phyloP scores from a whole-genome alignment of 2,113 vertebrate genomes.

The Sinocyclocheilus maitianheensis region DNA sequence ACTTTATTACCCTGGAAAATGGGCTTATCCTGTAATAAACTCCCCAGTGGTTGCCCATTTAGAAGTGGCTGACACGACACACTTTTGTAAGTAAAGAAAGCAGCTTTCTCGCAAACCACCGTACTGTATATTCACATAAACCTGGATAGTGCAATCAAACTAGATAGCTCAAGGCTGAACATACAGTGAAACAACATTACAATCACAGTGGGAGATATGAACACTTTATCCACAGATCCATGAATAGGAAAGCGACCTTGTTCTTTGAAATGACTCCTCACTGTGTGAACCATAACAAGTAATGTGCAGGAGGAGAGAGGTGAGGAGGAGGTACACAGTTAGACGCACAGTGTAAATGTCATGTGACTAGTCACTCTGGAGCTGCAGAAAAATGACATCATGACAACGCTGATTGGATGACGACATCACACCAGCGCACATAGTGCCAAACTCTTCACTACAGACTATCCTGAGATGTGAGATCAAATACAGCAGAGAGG shows the following conservation, averaged over 20 bases:
- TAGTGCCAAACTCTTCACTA: neutral
- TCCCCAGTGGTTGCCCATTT: conserved; percentile 16
- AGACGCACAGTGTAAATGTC: neutral
- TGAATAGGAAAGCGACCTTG: conserved; percentile 32
- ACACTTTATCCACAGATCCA: conserved; percentile 12
- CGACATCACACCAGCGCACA: neutral
- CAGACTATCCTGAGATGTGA: neutral
- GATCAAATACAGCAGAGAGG: neutral
- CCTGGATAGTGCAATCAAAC: neutral
- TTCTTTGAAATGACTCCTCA: neutral
- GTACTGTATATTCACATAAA: neutral
- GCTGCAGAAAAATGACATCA: neutral
- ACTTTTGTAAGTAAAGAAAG: neutral
- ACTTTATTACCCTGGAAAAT: neutral
- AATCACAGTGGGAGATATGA: conserved; percentile 30
- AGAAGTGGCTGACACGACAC: neutral
- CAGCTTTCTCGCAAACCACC: neutral
- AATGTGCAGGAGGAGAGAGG: conserved; percentile 6
- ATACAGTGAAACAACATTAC: conserved; percentile 26
- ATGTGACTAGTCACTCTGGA: neutral
- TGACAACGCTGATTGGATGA: neutral
- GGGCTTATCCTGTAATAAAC: conserved; percentile 24
- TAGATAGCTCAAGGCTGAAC: conserved; percentile 1
- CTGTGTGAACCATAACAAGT: conserved; percentile 14
- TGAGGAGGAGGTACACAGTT: neutral